These are phyloP conservation scores for Greenwoodochromis staneri DNA, from an alignment of 2,113 vertebrate species.

Conservation along the genomic window DNA sequence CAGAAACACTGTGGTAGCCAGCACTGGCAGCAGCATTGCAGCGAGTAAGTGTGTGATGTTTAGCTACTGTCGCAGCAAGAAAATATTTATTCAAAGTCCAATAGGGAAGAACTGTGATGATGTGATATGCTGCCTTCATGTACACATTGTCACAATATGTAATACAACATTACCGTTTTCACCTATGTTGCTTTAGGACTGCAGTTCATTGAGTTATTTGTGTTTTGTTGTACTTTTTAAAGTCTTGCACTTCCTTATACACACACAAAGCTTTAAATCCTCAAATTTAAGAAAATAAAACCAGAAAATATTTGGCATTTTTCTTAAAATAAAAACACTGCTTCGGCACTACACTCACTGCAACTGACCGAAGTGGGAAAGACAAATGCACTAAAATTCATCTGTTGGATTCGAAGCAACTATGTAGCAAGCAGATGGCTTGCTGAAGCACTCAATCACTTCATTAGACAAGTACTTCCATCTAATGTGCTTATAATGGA, in stretches of 20 bases:
- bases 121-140: background rate
- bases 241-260: background rate
- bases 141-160: background rate
- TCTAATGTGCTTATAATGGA: slow-evolving; percentile 55
- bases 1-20: background rate
- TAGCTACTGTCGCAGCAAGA: background rate
- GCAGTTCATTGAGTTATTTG: background rate
- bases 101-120: background rate
- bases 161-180: background rate
- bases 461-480: slow-evolving; percentile 49
- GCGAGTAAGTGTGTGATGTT: background rate
- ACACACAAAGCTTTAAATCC: background rate
- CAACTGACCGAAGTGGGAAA: background rate
- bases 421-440: slow-evolving; percentile 42
- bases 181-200: background rate
- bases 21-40: background rate
- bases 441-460: slow-evolving; percentile 48
- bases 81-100: background rate
- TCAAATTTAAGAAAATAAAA: background rate
- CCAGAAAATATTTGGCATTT: background rate
- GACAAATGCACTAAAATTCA: slow-evolving; percentile 1
- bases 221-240: background rate
- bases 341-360: background rate
- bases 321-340: background rate
- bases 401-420: slow-evolving; percentile 28